Evolutionary conservation across 2,797 vertebrate species (phyloP).

Genomic region (Onychomys arenicola): DNA sequence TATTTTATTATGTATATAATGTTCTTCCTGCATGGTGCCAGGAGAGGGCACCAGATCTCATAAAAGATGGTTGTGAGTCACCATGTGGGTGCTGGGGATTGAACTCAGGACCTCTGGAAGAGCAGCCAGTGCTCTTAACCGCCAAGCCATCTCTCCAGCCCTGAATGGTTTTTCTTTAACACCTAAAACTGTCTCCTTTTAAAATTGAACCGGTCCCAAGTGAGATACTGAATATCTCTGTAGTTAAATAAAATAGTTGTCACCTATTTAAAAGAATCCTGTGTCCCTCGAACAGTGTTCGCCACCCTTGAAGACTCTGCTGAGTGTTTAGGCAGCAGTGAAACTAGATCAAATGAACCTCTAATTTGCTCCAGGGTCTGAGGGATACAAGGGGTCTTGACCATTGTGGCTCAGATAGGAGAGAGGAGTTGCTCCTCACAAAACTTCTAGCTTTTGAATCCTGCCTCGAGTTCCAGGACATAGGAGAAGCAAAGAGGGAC

Average conservation of each 20-base stretch:
- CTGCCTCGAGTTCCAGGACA: background rate
- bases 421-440: background rate
- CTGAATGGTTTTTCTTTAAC: too few species aligned
- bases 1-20: too few species aligned
- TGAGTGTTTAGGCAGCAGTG: background rate
- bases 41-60: too few species aligned
- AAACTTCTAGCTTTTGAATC: background rate
- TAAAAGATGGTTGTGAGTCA: too few species aligned
- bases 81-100: too few species aligned
- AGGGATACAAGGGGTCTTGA: background rate
- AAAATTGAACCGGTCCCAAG: background rate
- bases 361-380: background rate
- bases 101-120: too few species aligned
- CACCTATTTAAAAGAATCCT: background rate
- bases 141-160: too few species aligned
- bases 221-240: conserved; percentile 4
- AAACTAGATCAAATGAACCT: background rate
- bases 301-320: background rate
- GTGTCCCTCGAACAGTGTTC: rapidly evolving
- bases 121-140: too few species aligned
- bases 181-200: too few species aligned
- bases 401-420: background rate
- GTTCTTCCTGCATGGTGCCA: too few species aligned
- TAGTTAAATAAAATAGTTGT: background rate
- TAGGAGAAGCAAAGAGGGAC: background rate